Percentiles rank a stretch among this genome's conserved stretches.
Evolutionary conservation across 2,888 invertebrate genomes (phyloP).

Genomic region (Lycocerus yunnanus): DNA sequence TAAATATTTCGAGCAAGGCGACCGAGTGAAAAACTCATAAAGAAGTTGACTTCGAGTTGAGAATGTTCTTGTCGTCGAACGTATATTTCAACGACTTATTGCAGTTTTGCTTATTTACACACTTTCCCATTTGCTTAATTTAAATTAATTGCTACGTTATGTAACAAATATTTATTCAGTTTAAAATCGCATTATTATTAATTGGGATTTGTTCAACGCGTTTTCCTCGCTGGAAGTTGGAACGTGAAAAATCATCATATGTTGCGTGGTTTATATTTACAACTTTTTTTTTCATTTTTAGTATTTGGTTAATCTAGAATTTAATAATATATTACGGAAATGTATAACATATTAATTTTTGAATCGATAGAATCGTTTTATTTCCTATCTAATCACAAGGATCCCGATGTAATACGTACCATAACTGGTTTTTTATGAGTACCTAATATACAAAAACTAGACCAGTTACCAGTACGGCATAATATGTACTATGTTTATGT

Average conservation of each 20-base stretch:
- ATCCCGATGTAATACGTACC: no score
- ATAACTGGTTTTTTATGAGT: no score
- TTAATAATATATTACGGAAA: no score
- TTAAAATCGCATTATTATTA: not conserved
- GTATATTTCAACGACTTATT: conserved; percentile 10
- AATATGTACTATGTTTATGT: no score
- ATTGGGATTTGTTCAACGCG: not conserved
- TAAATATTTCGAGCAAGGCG: conserved; percentile 1
- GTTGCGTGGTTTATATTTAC: not conserved
- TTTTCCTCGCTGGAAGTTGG: not conserved
- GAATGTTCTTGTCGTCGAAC: conserved; percentile 16
- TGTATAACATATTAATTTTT: no score
- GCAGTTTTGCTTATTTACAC: conserved; percentile 16
- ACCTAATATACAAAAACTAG: no score
- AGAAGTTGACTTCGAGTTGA: conserved; percentile 24
- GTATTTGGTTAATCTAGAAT: no score
- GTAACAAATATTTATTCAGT: conserved; percentile 12
- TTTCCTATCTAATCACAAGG: no score
- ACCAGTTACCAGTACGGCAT: no score
- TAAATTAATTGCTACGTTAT: not conserved
- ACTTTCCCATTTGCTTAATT: conserved; percentile 3
- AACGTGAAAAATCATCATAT: not conserved
- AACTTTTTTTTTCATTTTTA: not conserved
- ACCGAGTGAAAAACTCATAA: conserved; percentile 30
- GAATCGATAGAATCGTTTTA: no score